Evolutionary conservation across 2,797 vertebrate genomes (phyloP).

Genomic region (Coreius guichenoti): DNA sequence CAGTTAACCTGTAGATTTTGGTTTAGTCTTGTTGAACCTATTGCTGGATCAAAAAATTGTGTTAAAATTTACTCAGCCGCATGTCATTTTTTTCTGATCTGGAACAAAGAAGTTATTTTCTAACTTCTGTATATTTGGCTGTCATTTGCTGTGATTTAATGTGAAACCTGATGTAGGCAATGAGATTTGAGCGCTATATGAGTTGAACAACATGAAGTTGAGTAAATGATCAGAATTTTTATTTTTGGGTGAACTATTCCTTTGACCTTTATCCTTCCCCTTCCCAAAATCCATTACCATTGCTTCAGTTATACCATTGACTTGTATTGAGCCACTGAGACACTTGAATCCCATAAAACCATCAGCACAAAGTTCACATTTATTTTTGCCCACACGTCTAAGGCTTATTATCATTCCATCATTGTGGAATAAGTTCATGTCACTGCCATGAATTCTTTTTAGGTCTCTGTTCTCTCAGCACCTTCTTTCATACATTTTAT

Average conservation of each 20-base stretch:
- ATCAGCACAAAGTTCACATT: slow-evolving; percentile 21
- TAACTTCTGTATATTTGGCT: neutral
- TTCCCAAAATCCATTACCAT: neutral
- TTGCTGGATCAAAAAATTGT: neutral
- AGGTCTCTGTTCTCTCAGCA: slow-evolving; percentile 1
- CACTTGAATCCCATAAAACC: slow-evolving; percentile 11
- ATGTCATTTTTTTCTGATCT: neutral
- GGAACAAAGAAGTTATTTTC: neutral
- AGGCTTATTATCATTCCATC: slow-evolving; percentile 36
- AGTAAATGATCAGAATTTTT: neutral
- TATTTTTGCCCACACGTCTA: slow-evolving; percentile 11
- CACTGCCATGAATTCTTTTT: neutral
- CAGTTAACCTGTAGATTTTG: neutral
- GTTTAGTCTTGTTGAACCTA: neutral
- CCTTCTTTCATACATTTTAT: slow-evolving; percentile 10
- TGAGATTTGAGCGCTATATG: neutral
- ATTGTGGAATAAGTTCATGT: slow-evolving; percentile 9
- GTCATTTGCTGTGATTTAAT: neutral
- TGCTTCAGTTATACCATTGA: neutral
- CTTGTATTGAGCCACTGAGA: neutral
- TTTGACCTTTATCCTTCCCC: neutral
- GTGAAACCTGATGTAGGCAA: neutral
- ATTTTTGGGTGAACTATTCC: neutral
- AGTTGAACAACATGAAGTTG: neutral
- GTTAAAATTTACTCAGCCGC: neutral